Conservation (phyloP, 2,797 vertebrate species). For the Hemitrygon akajei region DNA sequence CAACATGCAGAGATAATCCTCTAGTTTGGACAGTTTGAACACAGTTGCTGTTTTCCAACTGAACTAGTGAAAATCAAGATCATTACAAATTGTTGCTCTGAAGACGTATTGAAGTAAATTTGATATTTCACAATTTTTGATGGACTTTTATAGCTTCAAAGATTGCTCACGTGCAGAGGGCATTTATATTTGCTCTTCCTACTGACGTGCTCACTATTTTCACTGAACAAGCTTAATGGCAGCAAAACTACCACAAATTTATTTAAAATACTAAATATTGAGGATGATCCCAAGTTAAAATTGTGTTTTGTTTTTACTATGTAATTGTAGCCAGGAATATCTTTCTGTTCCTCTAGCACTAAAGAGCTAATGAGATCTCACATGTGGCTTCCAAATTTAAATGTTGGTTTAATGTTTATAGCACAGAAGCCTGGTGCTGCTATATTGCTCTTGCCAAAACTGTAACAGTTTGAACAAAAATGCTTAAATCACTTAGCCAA, state of each 20-base stretch:
- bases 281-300: background rate
- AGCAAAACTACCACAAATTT: background rate
- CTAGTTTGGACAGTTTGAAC: background rate
- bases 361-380: constrained; percentile 52
- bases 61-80: background rate
- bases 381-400: constrained; percentile 74
- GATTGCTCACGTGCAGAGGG: background rate
- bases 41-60: background rate
- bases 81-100: background rate
- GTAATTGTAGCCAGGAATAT: constrained; percentile 54
- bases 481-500: constrained; percentile 25
- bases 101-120: background rate
- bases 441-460: background rate
- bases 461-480: constrained; percentile 23
- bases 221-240: background rate
- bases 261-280: background rate
- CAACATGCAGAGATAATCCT: background rate
- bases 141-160: background rate
- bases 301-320: background rate
- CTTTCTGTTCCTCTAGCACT: constrained; percentile 51
- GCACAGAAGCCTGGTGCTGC: constrained; percentile 30
- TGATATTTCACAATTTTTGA: background rate
- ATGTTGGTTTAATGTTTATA: constrained; percentile 48
- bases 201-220: background rate
- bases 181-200: background rate